phyloP scores from a whole-genome alignment of 2,113 vertebrate genomes.

The Henicopernis longicauda region DNA sequence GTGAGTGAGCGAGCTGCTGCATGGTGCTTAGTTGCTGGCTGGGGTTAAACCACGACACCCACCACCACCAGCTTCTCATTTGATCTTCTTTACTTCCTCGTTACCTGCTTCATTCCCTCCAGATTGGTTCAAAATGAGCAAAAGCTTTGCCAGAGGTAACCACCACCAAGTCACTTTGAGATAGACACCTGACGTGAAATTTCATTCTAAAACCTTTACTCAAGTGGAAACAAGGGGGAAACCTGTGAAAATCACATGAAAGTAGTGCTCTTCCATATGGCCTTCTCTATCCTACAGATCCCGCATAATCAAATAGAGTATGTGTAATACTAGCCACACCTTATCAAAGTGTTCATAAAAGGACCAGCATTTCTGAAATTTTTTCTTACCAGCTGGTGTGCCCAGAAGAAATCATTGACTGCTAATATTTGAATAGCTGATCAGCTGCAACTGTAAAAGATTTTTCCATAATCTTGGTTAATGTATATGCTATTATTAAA shows the following conservation, averaged over 20 bases:
- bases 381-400: not conserved
- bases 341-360: not conserved
- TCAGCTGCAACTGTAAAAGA: not conserved
- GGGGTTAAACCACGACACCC: too few species aligned
- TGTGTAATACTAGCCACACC: not conserved
- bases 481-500: not conserved
- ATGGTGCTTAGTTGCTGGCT: too few species aligned
- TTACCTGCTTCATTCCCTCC: not conserved
- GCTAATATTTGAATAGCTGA: not conserved
- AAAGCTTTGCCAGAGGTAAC: not conserved
- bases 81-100: not conserved
- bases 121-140: not conserved
- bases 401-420: not conserved
- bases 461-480: not conserved
- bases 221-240: not conserved
- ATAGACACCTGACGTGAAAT: not conserved
- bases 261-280: not conserved
- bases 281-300: not conserved
- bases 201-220: not conserved
- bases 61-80: not conserved
- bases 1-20: too few species aligned
- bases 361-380: not conserved
- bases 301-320: not conserved
- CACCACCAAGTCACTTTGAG: not conserved
- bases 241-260: not conserved